Conservation (phyloP, 2,797 vertebrate genomes). For the Dallia pectoralis region DNA sequence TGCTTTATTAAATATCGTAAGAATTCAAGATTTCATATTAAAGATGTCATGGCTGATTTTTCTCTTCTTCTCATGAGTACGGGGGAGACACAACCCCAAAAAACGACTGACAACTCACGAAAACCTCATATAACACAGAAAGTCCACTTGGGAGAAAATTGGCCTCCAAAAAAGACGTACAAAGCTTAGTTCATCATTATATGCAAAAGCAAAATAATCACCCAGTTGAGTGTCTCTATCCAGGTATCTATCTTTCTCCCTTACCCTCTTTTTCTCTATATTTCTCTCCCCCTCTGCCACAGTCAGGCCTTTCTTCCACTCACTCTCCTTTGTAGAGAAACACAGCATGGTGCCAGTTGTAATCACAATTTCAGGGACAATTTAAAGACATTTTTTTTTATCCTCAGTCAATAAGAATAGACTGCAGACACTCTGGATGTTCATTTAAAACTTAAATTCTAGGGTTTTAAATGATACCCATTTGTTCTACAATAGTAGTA, state of each 20-base stretch:
- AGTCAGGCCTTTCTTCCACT: conserved; percentile 37
- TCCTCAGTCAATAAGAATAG: conserved; percentile 89
- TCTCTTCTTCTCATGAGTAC: conserved; percentile 45
- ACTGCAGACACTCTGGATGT: conserved; percentile 64
- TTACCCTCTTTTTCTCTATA: conserved; percentile 4
- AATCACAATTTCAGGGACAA: conserved; percentile 99
- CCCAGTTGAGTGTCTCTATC: conserved; percentile 38
- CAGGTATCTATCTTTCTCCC: conserved; percentile 33
- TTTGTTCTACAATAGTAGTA: conserved; percentile 39
- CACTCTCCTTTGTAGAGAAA: conserved; percentile 75
- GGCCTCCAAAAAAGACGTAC: conserved; percentile 79
- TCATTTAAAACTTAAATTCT: conserved; percentile 72
- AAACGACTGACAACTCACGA: conserved; percentile 69
- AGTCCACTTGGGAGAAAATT: conserved; percentile 78
- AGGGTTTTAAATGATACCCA: conserved; percentile 61
- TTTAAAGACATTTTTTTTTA: conserved; percentile 99
- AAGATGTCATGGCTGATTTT: conserved; percentile 27
- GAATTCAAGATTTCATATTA: conserved; percentile 32
- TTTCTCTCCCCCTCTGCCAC: conserved; percentile 34
- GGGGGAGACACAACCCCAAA: conserved; percentile 58
- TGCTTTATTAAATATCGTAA: conserved; percentile 7
- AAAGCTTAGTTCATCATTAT: conserved; percentile 7
- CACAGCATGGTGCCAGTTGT: conserved; percentile 95
- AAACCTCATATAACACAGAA: conserved; percentile 82
- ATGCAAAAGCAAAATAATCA: neutral